These are phyloP conservation scores for Eristalis pertinax DNA, from an alignment of 2,888 invertebrate genomes.

Conservation along the genomic window DNA sequence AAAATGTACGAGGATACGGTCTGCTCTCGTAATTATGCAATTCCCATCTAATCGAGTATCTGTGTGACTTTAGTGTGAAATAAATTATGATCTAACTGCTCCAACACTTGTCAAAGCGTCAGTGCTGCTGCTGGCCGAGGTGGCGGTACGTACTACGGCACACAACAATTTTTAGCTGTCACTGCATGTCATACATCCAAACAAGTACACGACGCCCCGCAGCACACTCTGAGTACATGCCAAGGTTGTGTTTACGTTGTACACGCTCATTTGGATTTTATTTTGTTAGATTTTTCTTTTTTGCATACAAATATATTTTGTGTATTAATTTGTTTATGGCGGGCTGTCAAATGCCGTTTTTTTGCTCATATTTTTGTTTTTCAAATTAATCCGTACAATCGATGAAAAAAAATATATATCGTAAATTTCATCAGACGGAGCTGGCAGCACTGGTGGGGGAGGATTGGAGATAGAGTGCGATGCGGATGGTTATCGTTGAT, in stretches of 20 bases:
- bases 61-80: conserved; percentile 16
- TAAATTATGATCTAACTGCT: conserved; percentile 44
- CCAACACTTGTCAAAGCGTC: conserved; percentile 42
- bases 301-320: background rate
- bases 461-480: background rate
- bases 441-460: background rate
- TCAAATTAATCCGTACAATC: conserved; percentile 8
- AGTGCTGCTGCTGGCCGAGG: background rate
- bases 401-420: background rate
- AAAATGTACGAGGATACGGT: conserved; percentile 8
- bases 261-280: background rate
- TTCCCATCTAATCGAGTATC: conserved; percentile 9
- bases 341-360: background rate
- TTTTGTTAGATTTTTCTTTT: conserved; percentile 1
- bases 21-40: conserved; percentile 36
- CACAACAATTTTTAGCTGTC: conserved; percentile 53
- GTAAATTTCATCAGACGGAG: background rate
- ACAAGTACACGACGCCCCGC: conserved; percentile 37
- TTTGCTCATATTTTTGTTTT: background rate
- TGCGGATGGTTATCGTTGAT: conserved; percentile 8
- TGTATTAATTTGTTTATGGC: conserved; percentile 19
- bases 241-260: conserved; percentile 57
- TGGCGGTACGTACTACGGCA: background rate
- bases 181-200: conserved; percentile 60
- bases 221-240: conserved; percentile 2